These are phyloP conservation scores for Enteromius treurensis DNA, from an alignment of 2,797 vertebrate genomes.

Conservation along the genomic window DNA sequence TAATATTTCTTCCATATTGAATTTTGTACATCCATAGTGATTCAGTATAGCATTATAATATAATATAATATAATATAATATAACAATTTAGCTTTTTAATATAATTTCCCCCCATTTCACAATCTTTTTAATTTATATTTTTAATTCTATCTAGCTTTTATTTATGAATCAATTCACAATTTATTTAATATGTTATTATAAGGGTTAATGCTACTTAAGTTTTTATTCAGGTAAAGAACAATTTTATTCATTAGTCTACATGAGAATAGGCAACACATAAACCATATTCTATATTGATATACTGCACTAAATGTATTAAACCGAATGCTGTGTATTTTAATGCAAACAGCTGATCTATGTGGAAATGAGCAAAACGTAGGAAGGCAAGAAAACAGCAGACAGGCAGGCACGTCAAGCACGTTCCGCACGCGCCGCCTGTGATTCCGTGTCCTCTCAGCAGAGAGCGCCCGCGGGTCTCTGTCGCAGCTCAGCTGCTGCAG, in stretches of 20 bases:
- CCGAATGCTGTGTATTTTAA: not conserved
- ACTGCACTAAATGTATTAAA: too few relatives aligned
- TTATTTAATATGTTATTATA: not conserved
- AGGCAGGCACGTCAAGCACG: not conserved
- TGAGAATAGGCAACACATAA: not conserved
- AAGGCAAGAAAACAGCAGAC: too few relatives aligned
- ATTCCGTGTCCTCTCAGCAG: conserved; percentile 15
- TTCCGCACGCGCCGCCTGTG: conserved; percentile 23
- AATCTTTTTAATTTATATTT: not conserved
- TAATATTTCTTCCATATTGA: not conserved
- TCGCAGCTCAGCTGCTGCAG: conserved; percentile 21
- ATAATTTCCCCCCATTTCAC: not conserved
- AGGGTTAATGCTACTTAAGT: not conserved
- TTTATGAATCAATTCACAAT: too few relatives aligned
- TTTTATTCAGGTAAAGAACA: not conserved
- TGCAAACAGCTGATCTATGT: not conserved
- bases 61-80: too few relatives aligned
- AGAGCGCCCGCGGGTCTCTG: conserved; percentile 3
- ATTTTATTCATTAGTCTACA: not conserved
- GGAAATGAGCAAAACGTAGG: not conserved
- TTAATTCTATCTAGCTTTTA: not conserved
- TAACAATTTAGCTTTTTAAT: not conserved
- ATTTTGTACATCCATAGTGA: not conserved
- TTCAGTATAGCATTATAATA: too few relatives aligned
- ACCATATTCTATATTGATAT: too few relatives aligned